These are phyloP conservation scores for Misgurnus anguillicaudatus DNA, from an alignment of 2,113 vertebrate genomes.

Conservation along the genomic window DNA sequence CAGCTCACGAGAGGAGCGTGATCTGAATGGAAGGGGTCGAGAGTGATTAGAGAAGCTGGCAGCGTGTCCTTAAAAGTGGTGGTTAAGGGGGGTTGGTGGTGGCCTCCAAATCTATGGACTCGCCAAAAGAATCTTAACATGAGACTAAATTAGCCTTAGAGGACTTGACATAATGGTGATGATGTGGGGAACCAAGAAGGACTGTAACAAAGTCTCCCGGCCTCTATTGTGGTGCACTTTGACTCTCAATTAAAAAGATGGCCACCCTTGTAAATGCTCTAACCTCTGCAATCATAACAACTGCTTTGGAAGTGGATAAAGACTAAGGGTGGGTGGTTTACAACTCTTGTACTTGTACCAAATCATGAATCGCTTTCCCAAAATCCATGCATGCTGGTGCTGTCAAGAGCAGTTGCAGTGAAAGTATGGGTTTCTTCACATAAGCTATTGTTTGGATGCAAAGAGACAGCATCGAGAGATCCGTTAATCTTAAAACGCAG, in stretches of 20 bases:
- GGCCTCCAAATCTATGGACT: conserved; percentile 11
- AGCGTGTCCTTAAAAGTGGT: conserved; percentile 5
- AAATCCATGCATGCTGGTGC: neutral
- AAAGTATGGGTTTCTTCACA: neutral
- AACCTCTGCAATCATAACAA: conserved; percentile 18
- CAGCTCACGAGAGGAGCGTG: conserved; percentile 25
- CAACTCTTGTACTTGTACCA: neutral
- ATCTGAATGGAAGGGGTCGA: conserved; percentile 32
- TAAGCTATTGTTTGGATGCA: neutral
- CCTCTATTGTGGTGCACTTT: neutral
- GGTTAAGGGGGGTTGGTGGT: neutral
- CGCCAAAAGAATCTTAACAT: neutral
- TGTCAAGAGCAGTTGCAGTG: too few species aligned
- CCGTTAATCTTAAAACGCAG: neutral
- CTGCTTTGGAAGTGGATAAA: conserved; percentile 5
- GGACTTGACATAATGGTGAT: neutral
- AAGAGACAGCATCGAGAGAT: neutral
- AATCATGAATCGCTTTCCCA: neutral
- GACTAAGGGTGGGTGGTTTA: neutral
- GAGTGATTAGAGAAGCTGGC: conserved; percentile 32
- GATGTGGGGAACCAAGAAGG: neutral
- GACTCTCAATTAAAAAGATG: neutral
- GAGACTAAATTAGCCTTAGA: conserved; percentile 17
- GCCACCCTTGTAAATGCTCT: neutral
- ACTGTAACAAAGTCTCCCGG: conserved; percentile 8